Evolutionary conservation across 1,140 invertebrate species (phyloP).

Genomic region (Phymastichus coffea): DNA sequence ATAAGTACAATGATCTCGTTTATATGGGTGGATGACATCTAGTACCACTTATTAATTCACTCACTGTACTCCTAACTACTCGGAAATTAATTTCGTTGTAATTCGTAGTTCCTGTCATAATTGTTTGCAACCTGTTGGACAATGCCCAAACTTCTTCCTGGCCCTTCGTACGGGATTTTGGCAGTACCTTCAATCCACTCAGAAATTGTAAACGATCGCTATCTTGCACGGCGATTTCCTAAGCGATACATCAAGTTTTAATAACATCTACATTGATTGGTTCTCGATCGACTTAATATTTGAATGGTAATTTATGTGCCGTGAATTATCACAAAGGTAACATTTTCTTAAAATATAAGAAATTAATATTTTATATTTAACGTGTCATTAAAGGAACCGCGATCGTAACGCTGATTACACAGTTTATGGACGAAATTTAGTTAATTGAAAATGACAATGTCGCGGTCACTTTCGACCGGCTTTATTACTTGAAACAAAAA

Average conservation of each 20-base stretch:
- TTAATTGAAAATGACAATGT: too few species aligned
- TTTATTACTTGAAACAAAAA: too few species aligned
- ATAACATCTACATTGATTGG: neutral
- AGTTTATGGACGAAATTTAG: too few species aligned
- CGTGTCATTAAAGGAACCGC: too few species aligned
- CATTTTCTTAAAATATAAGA: too few species aligned
- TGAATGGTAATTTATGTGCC: neutral
- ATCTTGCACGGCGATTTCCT: constrained; percentile 56
- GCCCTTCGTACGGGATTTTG: constrained; percentile 55
- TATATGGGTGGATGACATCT: too few species aligned
- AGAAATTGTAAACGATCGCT: constrained; percentile 61
- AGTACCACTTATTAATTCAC: constrained; percentile 37
- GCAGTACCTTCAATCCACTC: constrained; percentile 63
- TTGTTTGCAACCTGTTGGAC: constrained; percentile 56
- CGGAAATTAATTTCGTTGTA: constrained; percentile 42
- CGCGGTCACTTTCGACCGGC: too few species aligned
- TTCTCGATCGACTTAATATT: constrained; percentile 7
- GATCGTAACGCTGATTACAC: too few species aligned
- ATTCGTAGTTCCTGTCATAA: constrained; percentile 29
- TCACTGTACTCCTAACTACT: constrained; percentile 31
- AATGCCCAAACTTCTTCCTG: constrained; percentile 64
- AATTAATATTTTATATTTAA: too few species aligned
- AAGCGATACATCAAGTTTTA: too few species aligned
- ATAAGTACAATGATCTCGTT: too few species aligned
- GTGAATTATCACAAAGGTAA: too few species aligned